These are phyloP conservation scores for Archips crataeganus DNA, from an alignment of 2,888 invertebrate species.

Conservation along the genomic window DNA sequence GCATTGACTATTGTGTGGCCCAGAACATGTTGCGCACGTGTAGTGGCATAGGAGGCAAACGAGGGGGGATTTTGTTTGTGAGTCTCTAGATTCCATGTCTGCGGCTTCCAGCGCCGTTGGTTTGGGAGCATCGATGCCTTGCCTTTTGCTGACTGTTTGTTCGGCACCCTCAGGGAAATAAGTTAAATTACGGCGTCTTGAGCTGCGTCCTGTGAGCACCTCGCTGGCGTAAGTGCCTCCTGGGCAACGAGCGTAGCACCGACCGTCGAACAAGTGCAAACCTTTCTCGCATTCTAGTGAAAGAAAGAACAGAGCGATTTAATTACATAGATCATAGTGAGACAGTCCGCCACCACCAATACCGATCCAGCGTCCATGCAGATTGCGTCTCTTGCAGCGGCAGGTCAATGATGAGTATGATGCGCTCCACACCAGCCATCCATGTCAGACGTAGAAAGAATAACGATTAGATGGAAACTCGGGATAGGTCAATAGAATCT, in stretches of 20 bases:
- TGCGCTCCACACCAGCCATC: slow-evolving; percentile 67
- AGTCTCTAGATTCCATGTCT: slow-evolving; percentile 66
- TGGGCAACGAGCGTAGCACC: slow-evolving; percentile 87
- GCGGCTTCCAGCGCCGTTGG: slow-evolving; percentile 66
- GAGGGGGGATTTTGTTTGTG: slow-evolving; percentile 60
- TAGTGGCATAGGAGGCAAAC: slow-evolving; percentile 90
- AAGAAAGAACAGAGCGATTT: slow-evolving; percentile 76
- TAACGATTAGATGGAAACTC: slow-evolving; percentile 54
- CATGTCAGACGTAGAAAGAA: slow-evolving; percentile 58
- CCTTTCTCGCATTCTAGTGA: slow-evolving; percentile 89
- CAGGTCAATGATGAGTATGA: slow-evolving; percentile 69
- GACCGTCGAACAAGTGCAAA: slow-evolving; percentile 86
- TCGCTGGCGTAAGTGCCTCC: slow-evolving; percentile 79
- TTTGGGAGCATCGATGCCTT: slow-evolving; percentile 53
- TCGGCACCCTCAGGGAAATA: slow-evolving; percentile 60
- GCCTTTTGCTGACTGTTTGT: slow-evolving; percentile 63
- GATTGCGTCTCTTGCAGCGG: slow-evolving; percentile 66
- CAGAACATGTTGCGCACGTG: slow-evolving; percentile 89
- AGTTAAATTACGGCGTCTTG: slow-evolving; percentile 76
- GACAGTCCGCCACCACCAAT: slow-evolving; percentile 77
- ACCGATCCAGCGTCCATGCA: slow-evolving; percentile 81
- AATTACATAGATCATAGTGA: slow-evolving; percentile 64
- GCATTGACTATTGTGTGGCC: slow-evolving; percentile 90
- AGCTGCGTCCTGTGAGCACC: slow-evolving; percentile 67
- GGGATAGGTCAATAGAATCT: slow-evolving; percentile 72